Percentiles rank a stretch among this genome's conserved stretches.
Conservation (phyloP, 2,113 vertebrate genomes). For the Columba livia region DNA sequence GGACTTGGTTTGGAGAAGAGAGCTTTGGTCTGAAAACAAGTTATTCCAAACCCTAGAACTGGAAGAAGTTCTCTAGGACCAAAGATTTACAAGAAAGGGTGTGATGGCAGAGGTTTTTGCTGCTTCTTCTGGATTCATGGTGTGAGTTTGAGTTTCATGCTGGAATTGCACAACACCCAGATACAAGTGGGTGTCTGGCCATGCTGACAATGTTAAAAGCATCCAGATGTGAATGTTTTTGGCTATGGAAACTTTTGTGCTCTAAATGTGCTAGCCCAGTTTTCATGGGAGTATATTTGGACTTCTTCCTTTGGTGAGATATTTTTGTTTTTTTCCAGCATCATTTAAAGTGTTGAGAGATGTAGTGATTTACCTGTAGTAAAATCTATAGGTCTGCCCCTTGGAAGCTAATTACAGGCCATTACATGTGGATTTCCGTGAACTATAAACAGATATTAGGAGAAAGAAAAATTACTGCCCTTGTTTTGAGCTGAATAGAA, state of each 20-base stretch:
- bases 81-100: conserved; percentile 37
- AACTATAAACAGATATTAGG: not conserved
- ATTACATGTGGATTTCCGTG: not conserved
- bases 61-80: conserved; percentile 31
- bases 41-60: conserved; percentile 32
- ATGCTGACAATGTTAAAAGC: conserved; percentile 49
- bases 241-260: conserved; percentile 44
- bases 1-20: conserved; percentile 35
- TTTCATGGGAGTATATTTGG: conserved; percentile 13
- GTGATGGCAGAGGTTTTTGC: conserved; percentile 18
- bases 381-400: not conserved
- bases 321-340: not conserved
- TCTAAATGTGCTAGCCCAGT: conserved; percentile 1
- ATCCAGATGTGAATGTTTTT: conserved; percentile 61
- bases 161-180: conserved; percentile 42
- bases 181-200: conserved; percentile 53
- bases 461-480: not conserved
- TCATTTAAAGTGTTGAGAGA: not conserved
- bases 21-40: conserved; percentile 7
- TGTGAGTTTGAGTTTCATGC: conserved; percentile 35
- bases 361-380: not conserved
- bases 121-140: conserved; percentile 24
- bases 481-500: not conserved
- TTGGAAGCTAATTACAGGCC: not conserved
- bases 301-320: not conserved